A percentile compares a stretch with the other conserved stretches of the same genome.
phyloP scores from a whole-genome alignment of 2,113 vertebrate genomes.

The Festucalex cinctus region DNA sequence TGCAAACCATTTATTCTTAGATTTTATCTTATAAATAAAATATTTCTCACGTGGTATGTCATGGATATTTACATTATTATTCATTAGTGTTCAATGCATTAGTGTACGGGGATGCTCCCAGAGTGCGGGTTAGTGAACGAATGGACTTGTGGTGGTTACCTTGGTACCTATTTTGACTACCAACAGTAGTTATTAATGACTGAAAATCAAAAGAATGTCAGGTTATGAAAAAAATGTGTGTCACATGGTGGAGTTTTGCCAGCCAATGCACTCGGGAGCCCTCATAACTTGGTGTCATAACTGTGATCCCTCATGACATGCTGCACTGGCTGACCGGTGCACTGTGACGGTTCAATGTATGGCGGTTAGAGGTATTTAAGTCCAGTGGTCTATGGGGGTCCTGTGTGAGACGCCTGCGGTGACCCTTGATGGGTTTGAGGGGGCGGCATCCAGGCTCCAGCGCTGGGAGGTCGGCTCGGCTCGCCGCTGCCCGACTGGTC shows the following conservation, averaged over 20 bases:
- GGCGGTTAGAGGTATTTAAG: slow-evolving; percentile 42
- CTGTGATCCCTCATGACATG: slow-evolving; percentile 53
- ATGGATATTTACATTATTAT: slow-evolving; percentile 72
- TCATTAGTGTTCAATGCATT: slow-evolving; percentile 65
- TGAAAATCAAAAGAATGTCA: slow-evolving; percentile 53
- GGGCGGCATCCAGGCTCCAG: slow-evolving; percentile 66
- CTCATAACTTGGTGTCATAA: slow-evolving; percentile 44
- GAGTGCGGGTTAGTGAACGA: slow-evolving; percentile 62
- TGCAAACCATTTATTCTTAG: slow-evolving; percentile 71
- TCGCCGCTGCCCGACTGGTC: slow-evolving; percentile 86
- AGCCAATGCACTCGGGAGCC: slow-evolving; percentile 50
- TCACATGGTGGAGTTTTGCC: slow-evolving; percentile 45
- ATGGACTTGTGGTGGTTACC: slow-evolving; percentile 54
- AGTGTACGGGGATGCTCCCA: slow-evolving; percentile 59
- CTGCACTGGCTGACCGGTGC: slow-evolving; percentile 53
- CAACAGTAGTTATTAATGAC: slow-evolving; percentile 45
- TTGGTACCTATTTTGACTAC: slow-evolving; percentile 45
- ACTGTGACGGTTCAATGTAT: slow-evolving; percentile 40
- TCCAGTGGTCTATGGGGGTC: slow-evolving; percentile 51
- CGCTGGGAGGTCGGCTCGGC: slow-evolving; percentile 77
- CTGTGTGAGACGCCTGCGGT: slow-evolving; percentile 49
- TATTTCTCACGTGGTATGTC: slow-evolving; percentile 66
- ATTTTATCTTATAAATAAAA: slow-evolving; percentile 73
- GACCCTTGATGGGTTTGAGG: slow-evolving; percentile 53
- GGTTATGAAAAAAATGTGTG: slow-evolving; percentile 60